These are phyloP conservation scores for Dolichoris vasculosae DNA, from an alignment of 1,140 invertebrate genomes.

Conservation along the genomic window DNA sequence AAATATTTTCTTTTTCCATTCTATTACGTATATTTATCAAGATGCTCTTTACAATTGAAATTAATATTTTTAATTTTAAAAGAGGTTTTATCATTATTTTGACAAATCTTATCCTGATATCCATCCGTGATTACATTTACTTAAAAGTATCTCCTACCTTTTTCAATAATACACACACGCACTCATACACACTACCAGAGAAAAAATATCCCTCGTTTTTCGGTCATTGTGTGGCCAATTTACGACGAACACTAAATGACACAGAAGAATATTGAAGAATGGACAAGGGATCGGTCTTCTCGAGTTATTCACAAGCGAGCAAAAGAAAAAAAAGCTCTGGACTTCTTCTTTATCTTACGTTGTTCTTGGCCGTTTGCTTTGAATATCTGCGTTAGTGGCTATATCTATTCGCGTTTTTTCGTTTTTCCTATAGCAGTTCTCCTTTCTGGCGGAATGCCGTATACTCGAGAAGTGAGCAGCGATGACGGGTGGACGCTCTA, in stretches of 20 bases:
- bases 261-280: neutral
- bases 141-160: constrained; percentile 12
- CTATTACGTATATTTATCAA: too few species aligned
- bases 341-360: constrained; percentile 1
- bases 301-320: neutral
- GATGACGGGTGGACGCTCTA: constrained; percentile 67
- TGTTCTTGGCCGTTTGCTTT: neutral
- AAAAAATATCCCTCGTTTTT: constrained; percentile 1
- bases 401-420: neutral
- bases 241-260: neutral
- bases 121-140: neutral
- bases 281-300: neutral
- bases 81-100: too few species aligned
- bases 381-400: neutral
- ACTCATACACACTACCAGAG: neutral
- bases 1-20: too few species aligned
- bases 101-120: too few species aligned
- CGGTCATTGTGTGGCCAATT: neutral
- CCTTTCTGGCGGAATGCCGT: constrained; percentile 56
- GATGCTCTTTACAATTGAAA: too few species aligned
- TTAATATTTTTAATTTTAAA: too few species aligned
- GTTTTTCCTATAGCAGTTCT: neutral
- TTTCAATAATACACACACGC: neutral
- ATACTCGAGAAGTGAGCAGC: constrained; percentile 63
- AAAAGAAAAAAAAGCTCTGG: neutral